A percentile compares a stretch with the other conserved stretches of the same genome.
Evolutionary conservation across 2,888 invertebrate genomes (phyloP).

Genomic region (Protophormia terraenovae): DNA sequence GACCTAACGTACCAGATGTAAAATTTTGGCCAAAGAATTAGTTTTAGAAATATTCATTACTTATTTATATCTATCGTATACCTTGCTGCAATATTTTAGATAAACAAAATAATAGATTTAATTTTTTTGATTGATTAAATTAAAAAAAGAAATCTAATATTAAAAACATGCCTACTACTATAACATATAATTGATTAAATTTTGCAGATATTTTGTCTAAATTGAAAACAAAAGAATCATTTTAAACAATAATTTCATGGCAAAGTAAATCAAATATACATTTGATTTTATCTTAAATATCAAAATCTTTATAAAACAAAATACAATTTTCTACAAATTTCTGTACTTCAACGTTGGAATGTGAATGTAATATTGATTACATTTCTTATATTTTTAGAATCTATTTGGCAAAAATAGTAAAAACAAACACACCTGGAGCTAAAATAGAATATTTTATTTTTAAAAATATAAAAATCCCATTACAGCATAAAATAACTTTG

Average conservation of each 20-base stretch:
- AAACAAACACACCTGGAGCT: constrained; percentile 28
- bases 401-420: neutral
- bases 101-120: too few species aligned
- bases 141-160: neutral
- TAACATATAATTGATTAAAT: neutral
- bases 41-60: too few species aligned
- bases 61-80: too few species aligned
- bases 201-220: neutral
- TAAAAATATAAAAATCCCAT: constrained; percentile 13
- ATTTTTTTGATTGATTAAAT: neutral
- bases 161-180: neutral
- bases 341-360: neutral
- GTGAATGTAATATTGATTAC: neutral
- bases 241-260: neutral
- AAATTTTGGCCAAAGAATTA: too few species aligned
- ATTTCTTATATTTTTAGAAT: neutral
- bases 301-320: constrained; percentile 2
- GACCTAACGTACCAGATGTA: too few species aligned
- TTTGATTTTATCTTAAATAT: neutral
- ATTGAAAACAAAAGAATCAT: neutral
- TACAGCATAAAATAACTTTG: neutral
- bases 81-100: too few species aligned
- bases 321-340: neutral
- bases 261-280: neutral
- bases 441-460: constrained; percentile 26